Evolutionary conservation across 2,797 vertebrate species (phyloP), one percentile per base, ranked within the genome.

Genomic region (Parauchenoglanis punctatus): DNA sequence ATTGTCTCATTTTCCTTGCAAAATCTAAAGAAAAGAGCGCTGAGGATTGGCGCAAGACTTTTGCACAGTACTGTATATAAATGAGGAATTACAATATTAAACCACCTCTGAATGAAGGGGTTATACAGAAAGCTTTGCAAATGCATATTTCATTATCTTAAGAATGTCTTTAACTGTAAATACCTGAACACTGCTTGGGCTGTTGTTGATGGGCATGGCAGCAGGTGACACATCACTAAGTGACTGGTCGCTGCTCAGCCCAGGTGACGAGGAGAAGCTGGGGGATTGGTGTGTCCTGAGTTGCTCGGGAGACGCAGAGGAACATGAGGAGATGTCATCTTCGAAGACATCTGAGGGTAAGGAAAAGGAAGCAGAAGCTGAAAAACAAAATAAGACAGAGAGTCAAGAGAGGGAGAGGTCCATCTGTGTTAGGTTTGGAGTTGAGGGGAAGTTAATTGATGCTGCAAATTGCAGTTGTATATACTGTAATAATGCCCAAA

Each of bases 271-370:
- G 70, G 95, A 89, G 88, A 96, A 94, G 76, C 89, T 89, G 0
- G 93, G 90, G 25, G 95, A 94, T 70, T 92, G 94, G 92, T 93
- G 94, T 65, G 91, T 65, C 35, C 92, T 90, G 49, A 91, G 93
- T 87, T 95, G 95, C 90, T 96, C 95, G 0, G 92, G 89, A 88
- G 94, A 93, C 7, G 95, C 94, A 78, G 95, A 95, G 82, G 94
- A 93, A 88, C 94, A 95, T 85, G 94, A 95, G 61, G 94, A 95
- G 94, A 96, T 93, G 93, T 97, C 96, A 89, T 97, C 96, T 95
- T 97, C 95, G 91, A 97, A 96, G 93, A 95, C 94, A 92, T 96
- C 95, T 83, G 94, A 86, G 12, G 94, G 89, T 83, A 93, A 90
- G 84, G 94, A 88, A 91, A 94, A 95, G 77, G 92, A 91, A 86